These are phyloP conservation scores for Anthoscopus minutus DNA, from an alignment of 2,113 vertebrate species.

Conservation along the genomic window DNA sequence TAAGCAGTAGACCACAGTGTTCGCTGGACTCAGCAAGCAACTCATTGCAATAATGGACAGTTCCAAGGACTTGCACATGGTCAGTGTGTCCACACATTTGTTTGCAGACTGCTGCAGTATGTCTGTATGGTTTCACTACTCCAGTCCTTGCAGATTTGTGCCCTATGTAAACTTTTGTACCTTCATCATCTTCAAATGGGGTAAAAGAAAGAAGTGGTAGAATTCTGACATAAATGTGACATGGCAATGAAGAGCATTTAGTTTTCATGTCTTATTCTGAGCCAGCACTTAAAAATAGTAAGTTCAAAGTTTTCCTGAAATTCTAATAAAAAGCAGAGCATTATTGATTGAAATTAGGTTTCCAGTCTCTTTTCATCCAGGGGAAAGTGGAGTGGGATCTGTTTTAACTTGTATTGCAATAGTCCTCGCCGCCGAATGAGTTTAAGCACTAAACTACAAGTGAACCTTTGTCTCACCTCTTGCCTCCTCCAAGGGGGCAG, in stretches of 20 bases:
- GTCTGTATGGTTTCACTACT: background rate
- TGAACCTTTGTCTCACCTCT: background rate
- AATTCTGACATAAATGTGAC: background rate
- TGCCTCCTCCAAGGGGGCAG: background rate
- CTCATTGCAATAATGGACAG: slow-evolving; percentile 43
- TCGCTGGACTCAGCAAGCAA: slow-evolving; percentile 43
- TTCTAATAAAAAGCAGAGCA: background rate
- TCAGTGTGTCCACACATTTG: slow-evolving; percentile 40
- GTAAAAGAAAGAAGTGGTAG: background rate
- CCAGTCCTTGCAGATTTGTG: background rate
- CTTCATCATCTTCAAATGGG: background rate
- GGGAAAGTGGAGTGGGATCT: background rate
- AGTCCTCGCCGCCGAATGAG: background rate
- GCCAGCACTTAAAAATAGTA: background rate
- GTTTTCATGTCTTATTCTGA: background rate
- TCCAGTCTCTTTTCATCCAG: background rate
- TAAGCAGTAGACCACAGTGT: slow-evolving; percentile 39
- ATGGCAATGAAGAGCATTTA: background rate
- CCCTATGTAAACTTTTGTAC: background rate
- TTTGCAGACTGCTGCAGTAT: background rate
- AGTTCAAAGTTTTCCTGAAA: background rate
- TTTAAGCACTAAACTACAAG: background rate
- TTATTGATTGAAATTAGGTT: background rate
- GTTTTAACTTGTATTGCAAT: background rate
- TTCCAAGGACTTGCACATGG: slow-evolving; percentile 40